Evolutionary conservation across 2,888 invertebrate species (phyloP), one percentile per base, ranked within the genome.

Genomic region (Zygaena filipendulae): DNA sequence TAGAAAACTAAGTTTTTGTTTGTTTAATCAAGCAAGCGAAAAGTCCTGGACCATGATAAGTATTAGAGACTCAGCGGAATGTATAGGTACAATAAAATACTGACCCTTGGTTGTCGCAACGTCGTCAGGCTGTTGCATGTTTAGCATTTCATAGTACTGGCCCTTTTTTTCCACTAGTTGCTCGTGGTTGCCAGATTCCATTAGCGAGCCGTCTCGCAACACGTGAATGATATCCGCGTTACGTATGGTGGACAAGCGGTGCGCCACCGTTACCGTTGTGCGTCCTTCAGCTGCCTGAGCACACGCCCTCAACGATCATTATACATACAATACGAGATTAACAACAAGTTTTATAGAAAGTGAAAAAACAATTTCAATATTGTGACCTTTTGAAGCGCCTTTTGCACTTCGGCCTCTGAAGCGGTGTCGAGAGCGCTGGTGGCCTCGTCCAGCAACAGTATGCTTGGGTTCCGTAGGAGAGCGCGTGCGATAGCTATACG

Each of bases 181-280:
- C 1, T 82, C 66, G 42, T 90, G 89, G 3, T 79, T 84, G 4
- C 90, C 90, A 32, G 80, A 62, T 55, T 90, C 90, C 0, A 85
- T 79, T 1, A 87, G 82, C 39, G 62, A 49, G 0, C 90, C 90
- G 9, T 82, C 61, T 13, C 82, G 66, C 39, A 87, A 54, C 1
- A 84, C 84, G 31, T 53, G 50, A 35, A 62, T 62, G 3, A 52
- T 14, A 21, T 87, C 83, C 1, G 86, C 89, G 31, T 82, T 72
- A 20, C 85, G 71, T 27, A 90, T 86, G 1, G 89, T 88, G 1
- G 87, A 85, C 20, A 93, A 69, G 9, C 92, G 83, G 66, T 93
- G 92, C 7, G 92, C 92, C 39, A 93, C 90, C 8, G 88, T 87
- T 13, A 92, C 83, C 36, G 90, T 90, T 1, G 92, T 92, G 25